Evolutionary conservation across 2,888 invertebrate genomes (phyloP), one percentile per base, ranked within the genome.

Genomic region (Charanyca ferruginea): DNA sequence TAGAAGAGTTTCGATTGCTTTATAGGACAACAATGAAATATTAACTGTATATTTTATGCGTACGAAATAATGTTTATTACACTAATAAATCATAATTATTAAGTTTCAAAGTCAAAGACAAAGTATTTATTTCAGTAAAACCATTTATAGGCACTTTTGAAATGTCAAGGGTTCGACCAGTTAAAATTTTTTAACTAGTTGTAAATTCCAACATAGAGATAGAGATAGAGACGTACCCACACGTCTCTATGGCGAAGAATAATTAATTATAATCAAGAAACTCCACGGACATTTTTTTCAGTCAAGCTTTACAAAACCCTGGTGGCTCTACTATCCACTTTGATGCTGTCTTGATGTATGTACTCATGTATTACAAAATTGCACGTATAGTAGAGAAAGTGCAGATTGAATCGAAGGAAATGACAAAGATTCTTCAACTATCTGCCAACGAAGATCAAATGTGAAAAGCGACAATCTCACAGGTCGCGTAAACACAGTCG

Each of bases 401-500:
- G 16, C 35, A 62, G 51, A 48, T 59, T 72, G 76, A 73, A 69
- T 76, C 48, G 48, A 66, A 79, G 78, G 78, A 79, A 79, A 73
- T 77, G 38, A 69, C 69, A 60, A 73, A 77, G 79, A 79, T 79
- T 76, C 78, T 66, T 79, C 58, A 59, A 61, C 47, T 69, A 73
- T 79, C 68, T 61, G 76, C 60, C 55, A 53, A 67, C 66, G 66
- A 62, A 69, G 76, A 79, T 79, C 69, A 64, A 61, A 71, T 70
- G 78, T 70, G 78, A 74, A 77, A 77, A 78, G 77, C 64, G 65
- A 73, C 62, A 58, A 66, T 61, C 52, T 48, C 44, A 13, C 52
- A 47, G 61, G 54, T 62, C 63, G 61, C 54, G 54, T 54, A 47
- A 55, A 48, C 41, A 22, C 51, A 28, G 32, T 22, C 45, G 61